Conservation (phyloP, 1,140 invertebrate genomes). For the Leptinotarsa defecta region DNA sequence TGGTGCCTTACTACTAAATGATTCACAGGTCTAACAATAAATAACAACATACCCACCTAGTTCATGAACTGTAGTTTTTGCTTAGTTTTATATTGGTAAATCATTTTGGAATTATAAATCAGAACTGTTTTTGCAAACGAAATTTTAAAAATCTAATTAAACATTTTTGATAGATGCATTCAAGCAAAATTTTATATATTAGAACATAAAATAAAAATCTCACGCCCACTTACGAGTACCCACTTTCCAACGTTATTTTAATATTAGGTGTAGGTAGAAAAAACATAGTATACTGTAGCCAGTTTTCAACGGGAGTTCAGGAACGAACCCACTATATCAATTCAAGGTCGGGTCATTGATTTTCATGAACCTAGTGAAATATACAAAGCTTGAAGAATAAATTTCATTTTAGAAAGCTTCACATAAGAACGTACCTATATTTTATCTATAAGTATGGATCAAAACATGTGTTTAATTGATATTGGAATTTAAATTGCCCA, state of each 20-base stretch:
- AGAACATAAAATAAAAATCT: background rate
- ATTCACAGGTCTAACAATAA: too few species aligned
- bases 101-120: too few species aligned
- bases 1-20: too few species aligned
- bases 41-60: too few species aligned
- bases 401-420: background rate
- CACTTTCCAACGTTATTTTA: constrained; percentile 17
- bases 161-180: too few species aligned
- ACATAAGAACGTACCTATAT: background rate
- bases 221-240: background rate
- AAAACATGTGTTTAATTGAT: background rate
- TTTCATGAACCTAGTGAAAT: constrained; percentile 13
- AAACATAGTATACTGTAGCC: constrained; percentile 22
- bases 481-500: background rate
- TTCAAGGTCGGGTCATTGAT: constrained; percentile 28
- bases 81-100: too few species aligned
- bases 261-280: constrained; percentile 24
- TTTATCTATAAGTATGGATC: background rate
- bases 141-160: too few species aligned
- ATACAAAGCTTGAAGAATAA: constrained; percentile 1
- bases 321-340: constrained; percentile 7
- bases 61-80: too few species aligned
- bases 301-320: constrained; percentile 19
- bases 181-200: background rate
- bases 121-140: too few species aligned